phyloP scores from a whole-genome alignment of 1,140 invertebrate species.

The Polyergus mexicanus region DNA sequence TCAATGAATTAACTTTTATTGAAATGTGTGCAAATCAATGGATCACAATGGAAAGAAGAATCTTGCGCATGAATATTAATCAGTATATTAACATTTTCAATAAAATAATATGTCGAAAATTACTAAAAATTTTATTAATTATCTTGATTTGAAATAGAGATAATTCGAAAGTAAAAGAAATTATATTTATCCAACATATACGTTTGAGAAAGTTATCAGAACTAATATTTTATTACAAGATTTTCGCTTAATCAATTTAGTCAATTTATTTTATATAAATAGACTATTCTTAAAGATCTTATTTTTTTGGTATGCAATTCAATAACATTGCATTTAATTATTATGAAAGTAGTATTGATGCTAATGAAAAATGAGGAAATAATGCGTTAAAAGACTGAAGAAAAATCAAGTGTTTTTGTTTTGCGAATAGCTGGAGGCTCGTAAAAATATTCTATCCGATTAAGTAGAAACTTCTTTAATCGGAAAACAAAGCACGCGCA shows the following conservation, averaged over 20 bases:
- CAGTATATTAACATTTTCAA: neutral
- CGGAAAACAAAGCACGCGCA: slow-evolving; percentile 29
- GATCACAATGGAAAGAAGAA: neutral
- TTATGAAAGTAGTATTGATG: neutral
- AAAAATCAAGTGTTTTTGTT: slow-evolving; percentile 49
- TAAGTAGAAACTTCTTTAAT: slow-evolving; percentile 56
- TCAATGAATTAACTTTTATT: neutral
- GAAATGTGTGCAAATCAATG: neutral
- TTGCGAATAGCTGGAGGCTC: neutral
- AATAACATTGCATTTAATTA: slow-evolving; percentile 5
- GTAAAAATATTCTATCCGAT: slow-evolving; percentile 54
- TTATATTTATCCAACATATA: neutral
- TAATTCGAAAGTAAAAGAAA: neutral
- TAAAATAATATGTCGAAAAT: neutral
- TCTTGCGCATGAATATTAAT: neutral
- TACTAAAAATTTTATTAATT: neutral
- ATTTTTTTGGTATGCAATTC: neutral
- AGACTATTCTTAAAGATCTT: neutral
- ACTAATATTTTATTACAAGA: neutral
- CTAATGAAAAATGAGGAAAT: slow-evolving; percentile 33
- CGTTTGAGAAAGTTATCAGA: neutral
- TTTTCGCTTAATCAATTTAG: neutral
- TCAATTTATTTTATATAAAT: neutral
- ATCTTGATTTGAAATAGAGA: neutral
- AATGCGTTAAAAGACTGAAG: neutral